Conservation (phyloP, 2,797 vertebrate genomes). For the Coregonus sp. region DNA sequence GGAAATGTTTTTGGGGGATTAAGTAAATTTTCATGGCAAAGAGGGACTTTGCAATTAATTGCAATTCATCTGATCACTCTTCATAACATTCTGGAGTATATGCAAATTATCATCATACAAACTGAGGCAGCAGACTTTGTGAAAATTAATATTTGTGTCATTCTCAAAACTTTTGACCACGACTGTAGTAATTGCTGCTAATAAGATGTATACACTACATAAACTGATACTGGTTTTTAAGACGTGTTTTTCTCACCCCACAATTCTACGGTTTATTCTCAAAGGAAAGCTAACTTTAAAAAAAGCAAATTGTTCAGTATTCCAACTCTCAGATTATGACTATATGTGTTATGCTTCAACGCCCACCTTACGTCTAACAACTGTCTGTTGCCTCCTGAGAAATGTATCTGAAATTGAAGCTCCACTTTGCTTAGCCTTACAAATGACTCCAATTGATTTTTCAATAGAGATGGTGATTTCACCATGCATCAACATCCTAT, state of each 20-base stretch:
- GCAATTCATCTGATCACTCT: too few relatives aligned
- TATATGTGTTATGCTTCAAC: neutral
- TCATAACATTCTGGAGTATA: too few relatives aligned
- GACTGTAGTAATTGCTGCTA: neutral
- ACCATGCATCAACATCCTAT: neutral
- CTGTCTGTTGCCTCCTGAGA: neutral
- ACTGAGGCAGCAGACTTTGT: too few relatives aligned
- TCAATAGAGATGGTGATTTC: neutral
- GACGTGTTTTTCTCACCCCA: neutral
- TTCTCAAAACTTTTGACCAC: too few relatives aligned
- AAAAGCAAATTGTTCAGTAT: neutral
- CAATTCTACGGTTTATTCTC: neutral
- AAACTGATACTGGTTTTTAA: neutral
- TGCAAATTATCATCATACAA: too few relatives aligned
- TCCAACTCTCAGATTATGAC: neutral
- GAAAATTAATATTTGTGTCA: too few relatives aligned
- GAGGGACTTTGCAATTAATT: too few relatives aligned
- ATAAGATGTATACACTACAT: neutral
- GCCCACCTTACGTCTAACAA: neutral
- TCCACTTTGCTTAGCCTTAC: neutral
- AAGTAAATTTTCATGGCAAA: too few relatives aligned
- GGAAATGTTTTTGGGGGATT: too few relatives aligned
- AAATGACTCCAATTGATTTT: neutral
- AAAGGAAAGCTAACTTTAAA: neutral
- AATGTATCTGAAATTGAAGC: neutral